These are phyloP conservation scores for Cyclargus thomasi DNA, from an alignment of 1,140 invertebrate genomes.

Conservation along the genomic window DNA sequence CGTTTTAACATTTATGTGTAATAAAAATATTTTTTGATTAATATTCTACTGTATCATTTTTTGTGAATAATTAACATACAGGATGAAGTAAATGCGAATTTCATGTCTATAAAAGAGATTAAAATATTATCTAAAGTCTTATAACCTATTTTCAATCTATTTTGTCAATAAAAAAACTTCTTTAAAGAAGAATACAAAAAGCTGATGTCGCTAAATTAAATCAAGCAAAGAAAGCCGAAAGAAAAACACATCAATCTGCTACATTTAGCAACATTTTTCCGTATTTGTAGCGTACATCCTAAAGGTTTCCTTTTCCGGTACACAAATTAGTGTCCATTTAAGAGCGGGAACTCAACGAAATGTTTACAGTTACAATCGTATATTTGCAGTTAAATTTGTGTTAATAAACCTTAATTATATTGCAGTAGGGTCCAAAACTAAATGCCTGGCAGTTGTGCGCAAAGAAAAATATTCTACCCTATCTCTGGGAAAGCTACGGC, in stretches of 20 bases:
- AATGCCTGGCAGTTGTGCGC: background rate
- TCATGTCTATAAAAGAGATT: too few species aligned
- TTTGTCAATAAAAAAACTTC: too few species aligned
- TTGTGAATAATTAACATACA: too few species aligned
- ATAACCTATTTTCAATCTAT: too few species aligned
- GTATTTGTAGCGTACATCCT: constrained; percentile 30
- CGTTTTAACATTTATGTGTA: too few species aligned
- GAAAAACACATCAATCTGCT: constrained; percentile 41
- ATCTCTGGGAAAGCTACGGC: constrained; percentile 11
- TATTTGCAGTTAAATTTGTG: constrained; percentile 16
- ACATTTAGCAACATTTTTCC: constrained; percentile 37
- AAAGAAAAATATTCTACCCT: constrained; percentile 15
- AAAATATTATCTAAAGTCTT: too few species aligned
- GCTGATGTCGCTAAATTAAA: background rate
- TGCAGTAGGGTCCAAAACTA: background rate
- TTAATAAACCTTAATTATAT: background rate
- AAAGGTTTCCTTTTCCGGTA: constrained; percentile 33
- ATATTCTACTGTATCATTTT: too few species aligned
- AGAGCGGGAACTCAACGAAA: constrained; percentile 43
- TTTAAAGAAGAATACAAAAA: too few species aligned
- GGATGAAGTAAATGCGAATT: too few species aligned
- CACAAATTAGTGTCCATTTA: constrained; percentile 54
- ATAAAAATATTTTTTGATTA: too few species aligned
- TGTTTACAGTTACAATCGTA: constrained; percentile 32
- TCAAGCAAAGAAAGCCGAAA: constrained; percentile 18